phyloP scores from a whole-genome alignment of 2,888 invertebrate species.

The Rhamphomyia laevipes region DNA sequence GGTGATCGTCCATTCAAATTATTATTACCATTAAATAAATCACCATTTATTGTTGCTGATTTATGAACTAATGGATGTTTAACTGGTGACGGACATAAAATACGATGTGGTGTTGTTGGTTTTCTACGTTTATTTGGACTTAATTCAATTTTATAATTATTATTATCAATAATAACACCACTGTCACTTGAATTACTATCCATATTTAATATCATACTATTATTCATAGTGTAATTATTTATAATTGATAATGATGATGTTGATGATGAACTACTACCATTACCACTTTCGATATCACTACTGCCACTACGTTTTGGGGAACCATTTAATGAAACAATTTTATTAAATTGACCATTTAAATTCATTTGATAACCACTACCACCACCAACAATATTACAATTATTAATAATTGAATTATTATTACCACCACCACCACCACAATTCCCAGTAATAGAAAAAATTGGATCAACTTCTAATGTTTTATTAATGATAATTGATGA shows the following conservation, averaged over 20 bases:
- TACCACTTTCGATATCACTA: not conserved
- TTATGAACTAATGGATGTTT: constrained; percentile 21
- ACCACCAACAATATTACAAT: no score
- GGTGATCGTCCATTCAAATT: constrained; percentile 1
- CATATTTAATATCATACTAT: constrained; percentile 20
- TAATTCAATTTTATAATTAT: constrained; percentile 11
- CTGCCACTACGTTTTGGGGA: constrained; percentile 16
- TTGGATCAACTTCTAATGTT: constrained; percentile 29
- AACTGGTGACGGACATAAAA: constrained; percentile 38
- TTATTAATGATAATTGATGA: constrained; percentile 36
- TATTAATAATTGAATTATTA: not conserved
- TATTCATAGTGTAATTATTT: not conserved
- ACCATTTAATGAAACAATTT: constrained; percentile 29
- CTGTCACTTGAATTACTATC: constrained; percentile 38
- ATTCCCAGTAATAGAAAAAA: no score
- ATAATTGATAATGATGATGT: not conserved
- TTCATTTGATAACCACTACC: constrained; percentile 11
- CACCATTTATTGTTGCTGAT: not conserved
- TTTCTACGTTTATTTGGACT: constrained; percentile 26
- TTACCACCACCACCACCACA: not conserved
- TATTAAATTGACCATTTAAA: constrained; percentile 34
- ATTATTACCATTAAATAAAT: not conserved
- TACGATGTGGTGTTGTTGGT: constrained; percentile 48
- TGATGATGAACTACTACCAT: constrained; percentile 7
- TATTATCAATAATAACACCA: constrained; percentile 31